Base-by-base conservation (phyloP, 92 coral and sea anemone genomes). In the Isaurus tuberculatus region DNA sequence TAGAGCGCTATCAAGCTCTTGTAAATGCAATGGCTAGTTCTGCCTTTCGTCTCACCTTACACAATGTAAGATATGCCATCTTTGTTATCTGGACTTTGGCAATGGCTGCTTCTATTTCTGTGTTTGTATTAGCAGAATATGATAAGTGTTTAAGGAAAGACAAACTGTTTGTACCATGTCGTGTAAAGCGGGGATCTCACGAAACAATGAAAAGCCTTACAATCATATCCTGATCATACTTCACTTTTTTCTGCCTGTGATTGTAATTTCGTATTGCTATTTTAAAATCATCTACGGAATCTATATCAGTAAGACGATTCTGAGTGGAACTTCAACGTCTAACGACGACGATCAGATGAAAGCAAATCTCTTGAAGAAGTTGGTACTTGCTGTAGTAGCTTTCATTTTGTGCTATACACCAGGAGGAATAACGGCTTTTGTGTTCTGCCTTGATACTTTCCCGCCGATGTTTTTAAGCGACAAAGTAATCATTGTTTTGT, bases 1-100 rank as follows among this genome's bases (percentile, higher is more conserved):
- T 48, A 30, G 79, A 25, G 15, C 79, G 79, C 49, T 48, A 48
- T 19, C 53, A 26, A 8, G 79, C 79, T 15, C 65, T 73, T 14
- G 79, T 73, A 8, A 14, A 73, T 13, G 31, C 65, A 48, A 25
- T 73, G 40, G 2, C 63, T 17, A 22, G 17, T 29, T 30, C 25
- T 23, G 25, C 44, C 2, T 19, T 72, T 40, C 57, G 29, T 40
- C 17, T 67, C 4, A 67, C 37, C 16, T 19, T 4, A 27, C 0
- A 67, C 8, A 67, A 67, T 33, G 72, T 28, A 6, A 67, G 30
- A 67, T 67, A 67, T 31, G 9, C 11, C n/a, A 16, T 67, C 15
- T n/a, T 67, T 67, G 43, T 9, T 8, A 27, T 67, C 4, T 67
- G 72, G 72, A 7, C 17, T 22, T 17, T 22, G 25, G 73, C n/a